Evolutionary conservation across 2,888 invertebrate species (phyloP), one percentile per base, ranked within the genome.

Genomic region (Drosophila fulvimacula): DNA sequence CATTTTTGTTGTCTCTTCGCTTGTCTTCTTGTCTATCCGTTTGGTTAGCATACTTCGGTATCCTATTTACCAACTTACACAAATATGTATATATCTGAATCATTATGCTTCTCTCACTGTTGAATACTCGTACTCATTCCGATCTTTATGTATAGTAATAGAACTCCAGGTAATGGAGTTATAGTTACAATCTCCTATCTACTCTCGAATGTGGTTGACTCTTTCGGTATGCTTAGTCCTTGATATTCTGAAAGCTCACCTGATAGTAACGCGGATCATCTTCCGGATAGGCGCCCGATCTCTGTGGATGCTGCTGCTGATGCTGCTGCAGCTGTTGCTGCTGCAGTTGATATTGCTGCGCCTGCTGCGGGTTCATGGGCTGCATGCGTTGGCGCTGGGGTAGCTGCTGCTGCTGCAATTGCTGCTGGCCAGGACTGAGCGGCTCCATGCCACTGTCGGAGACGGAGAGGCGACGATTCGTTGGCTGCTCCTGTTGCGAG

Each of bases 401-500:
- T 48, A 30, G 68, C 51, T 90, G 90, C 55, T 91, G 82, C 39
- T 78, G 81, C n/a, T 79, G 88, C 44, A 67, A 68, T 36, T 91
- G 90, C 52, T 91, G 90, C 62, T 91, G 91, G 1, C 91, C 91
- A 2, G 92, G 91, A 75, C 91, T 91, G 51, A 91, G 88, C 17
- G 86, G 53, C 69, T 94, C 94, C 82, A 93, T 93, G 46, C 93
- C 93, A 76, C 92, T 93, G 81, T 94, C 94, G 79, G 93, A 93
- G 79, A 93, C 92, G 73, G 93, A 95, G 93, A 93, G 92, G 73
- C 94, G 93, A 78, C 93, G 93, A 86, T 93, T 93, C 91, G 94
- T 94, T 89, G 96, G 96, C 92, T 97, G 96, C 66, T 92, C 92
- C 73, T 92, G 92, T 92, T 97, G 97, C 70, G 97, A 97, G 93